Percentiles rank a stretch among this genome's conserved stretches.
Evolutionary conservation across 2,888 invertebrate species (phyloP).

Genomic region (Uloborus plumipes): DNA sequence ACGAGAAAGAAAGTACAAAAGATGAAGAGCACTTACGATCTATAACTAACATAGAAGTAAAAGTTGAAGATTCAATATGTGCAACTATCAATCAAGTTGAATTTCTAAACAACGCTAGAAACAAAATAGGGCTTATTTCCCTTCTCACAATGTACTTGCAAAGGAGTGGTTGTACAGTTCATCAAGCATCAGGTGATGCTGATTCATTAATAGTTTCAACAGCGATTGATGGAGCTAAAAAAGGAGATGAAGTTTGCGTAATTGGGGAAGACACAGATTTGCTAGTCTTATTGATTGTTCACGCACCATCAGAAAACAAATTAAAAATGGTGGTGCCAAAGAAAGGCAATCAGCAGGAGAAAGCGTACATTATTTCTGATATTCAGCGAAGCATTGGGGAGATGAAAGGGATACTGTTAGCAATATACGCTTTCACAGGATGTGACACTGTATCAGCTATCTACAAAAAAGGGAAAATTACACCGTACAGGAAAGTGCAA

Average conservation of each 20-base stretch:
- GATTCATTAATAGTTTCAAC: too few species aligned
- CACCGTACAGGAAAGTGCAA: too few species aligned
- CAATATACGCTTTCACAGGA: too few species aligned
- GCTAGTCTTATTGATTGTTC: not conserved
- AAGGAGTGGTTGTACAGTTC: not conserved
- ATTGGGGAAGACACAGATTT: not conserved
- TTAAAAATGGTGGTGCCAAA: too few species aligned
- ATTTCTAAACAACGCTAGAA: not conserved
- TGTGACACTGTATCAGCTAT: too few species aligned
- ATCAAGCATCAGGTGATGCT: not conserved
- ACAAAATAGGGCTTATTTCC: not conserved
- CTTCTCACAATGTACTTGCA: not conserved
- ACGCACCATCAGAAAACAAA: not conserved
- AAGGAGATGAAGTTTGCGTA: not conserved
- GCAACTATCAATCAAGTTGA: not conserved
- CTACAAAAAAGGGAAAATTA: too few species aligned
- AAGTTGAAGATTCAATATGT: not conserved
- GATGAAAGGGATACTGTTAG: too few species aligned
- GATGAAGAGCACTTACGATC: conserved; percentile 5
- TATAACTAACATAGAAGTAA: not conserved
- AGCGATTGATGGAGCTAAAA: not conserved
- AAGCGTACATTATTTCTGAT: too few species aligned
- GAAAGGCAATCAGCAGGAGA: too few species aligned
- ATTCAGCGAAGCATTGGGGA: too few species aligned
- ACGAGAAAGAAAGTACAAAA: not conserved